Percentiles rank a stretch among this genome's conserved stretches.
Evolutionary conservation across 2,797 vertebrate genomes (phyloP).

Genomic region (Halcyon badia): DNA sequence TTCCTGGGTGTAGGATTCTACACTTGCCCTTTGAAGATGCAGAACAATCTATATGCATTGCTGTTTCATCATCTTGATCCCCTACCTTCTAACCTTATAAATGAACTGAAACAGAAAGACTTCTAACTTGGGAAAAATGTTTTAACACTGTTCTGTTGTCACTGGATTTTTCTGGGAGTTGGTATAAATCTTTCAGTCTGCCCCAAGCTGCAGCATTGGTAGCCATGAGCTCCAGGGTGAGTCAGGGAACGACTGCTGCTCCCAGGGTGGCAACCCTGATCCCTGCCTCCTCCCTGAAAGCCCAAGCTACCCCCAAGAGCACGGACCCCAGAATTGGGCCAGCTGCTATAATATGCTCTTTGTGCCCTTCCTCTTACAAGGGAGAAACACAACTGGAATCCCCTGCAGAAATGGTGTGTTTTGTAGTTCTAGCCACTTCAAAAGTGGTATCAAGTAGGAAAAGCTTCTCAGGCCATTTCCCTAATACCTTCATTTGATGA

Average conservation of each 20-base stretch:
- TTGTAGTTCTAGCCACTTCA: conserved; percentile 52
- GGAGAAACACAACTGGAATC: conserved; percentile 31
- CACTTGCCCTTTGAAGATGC: background rate
- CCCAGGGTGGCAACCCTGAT: background rate
- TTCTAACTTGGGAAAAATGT: background rate
- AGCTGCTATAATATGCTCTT: background rate
- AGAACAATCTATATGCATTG: background rate
- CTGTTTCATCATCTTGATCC: background rate
- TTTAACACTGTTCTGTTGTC: background rate
- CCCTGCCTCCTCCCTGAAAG: background rate
- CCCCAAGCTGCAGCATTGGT: background rate
- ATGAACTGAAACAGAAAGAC: background rate
- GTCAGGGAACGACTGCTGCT: background rate
- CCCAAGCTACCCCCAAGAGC: rapidly evolving
- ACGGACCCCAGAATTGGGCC: background rate
- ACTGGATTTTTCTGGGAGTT: background rate
- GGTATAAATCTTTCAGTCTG: background rate
- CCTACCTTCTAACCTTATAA: background rate
- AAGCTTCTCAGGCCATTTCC: conserved; percentile 68
- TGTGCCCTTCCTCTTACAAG: background rate
- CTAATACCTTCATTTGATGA: conserved; percentile 75
- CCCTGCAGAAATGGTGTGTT: conserved; percentile 1
- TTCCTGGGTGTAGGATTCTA: no score
- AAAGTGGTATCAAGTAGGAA: conserved; percentile 55
- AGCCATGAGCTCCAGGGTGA: rapidly evolving